These are phyloP conservation scores for Nasalis larvatus DNA, from an alignment of 2,113 vertebrate genomes.

Conservation along the genomic window DNA sequence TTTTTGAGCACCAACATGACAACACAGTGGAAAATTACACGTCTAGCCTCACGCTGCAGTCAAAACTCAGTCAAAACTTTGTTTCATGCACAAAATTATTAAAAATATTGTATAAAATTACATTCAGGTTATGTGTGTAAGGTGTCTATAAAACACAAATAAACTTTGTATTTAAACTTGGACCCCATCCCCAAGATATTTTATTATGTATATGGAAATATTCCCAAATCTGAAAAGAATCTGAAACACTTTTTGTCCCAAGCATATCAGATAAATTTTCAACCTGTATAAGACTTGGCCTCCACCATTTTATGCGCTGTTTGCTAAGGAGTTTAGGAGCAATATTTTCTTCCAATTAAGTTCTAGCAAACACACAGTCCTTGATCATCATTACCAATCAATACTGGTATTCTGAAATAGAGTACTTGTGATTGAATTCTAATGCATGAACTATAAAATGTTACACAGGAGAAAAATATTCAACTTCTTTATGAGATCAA, in stretches of 20 bases:
- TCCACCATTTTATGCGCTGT: background rate
- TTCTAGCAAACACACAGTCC: conserved; percentile 25
- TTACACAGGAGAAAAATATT: conserved; percentile 50
- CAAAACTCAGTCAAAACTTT: background rate
- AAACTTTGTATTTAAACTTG: background rate
- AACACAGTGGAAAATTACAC: background rate
- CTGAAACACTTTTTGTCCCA: background rate
- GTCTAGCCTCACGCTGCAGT: background rate
- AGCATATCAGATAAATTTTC: background rate
- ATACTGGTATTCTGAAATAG: conserved; percentile 55
- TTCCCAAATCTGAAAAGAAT: background rate
- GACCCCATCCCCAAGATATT: background rate
- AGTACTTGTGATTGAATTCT: conserved; percentile 33
- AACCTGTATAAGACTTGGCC: background rate
- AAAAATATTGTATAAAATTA: background rate
- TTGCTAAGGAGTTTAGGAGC: background rate
- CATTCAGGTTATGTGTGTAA: background rate
- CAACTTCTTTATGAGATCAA: conserved; percentile 38
- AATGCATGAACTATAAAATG: conserved; percentile 18
- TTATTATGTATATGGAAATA: background rate
- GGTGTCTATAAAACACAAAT: background rate
- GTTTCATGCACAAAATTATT: background rate
- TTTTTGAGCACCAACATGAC: background rate
- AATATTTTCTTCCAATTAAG: conserved; percentile 22
- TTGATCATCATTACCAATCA: conserved; percentile 63